phyloP scores from a whole-genome alignment of 2,113 vertebrate species.

The Oncorhynchus keta region DNA sequence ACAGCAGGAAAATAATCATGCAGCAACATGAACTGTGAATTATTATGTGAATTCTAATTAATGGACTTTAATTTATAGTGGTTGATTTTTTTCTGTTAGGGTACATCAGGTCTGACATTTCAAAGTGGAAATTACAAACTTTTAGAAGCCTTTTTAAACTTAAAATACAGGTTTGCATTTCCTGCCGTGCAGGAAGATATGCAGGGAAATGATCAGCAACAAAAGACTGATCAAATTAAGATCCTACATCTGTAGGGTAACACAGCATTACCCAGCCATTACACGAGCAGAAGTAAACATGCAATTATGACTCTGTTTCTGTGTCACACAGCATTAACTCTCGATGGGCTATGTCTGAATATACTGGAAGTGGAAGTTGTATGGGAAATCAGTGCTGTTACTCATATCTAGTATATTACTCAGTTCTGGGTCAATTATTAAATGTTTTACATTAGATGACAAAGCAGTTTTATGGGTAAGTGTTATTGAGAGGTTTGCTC shows the following conservation, averaged over 20 bases:
- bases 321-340: conserved; percentile 66
- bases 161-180: too few species aligned
- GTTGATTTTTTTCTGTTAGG: too few species aligned
- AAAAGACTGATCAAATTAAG: too few species aligned
- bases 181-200: too few species aligned
- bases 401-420: background rate
- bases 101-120: too few species aligned
- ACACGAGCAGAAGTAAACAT: conserved; percentile 54
- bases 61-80: too few species aligned
- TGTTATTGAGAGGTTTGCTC: background rate
- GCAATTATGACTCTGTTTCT: conserved; percentile 42
- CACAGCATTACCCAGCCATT: conserved; percentile 55
- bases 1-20: too few species aligned
- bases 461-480: background rate
- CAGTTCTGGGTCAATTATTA: background rate
- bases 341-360: conserved; percentile 49
- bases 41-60: too few species aligned
- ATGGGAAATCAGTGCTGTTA: conserved; percentile 33
- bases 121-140: too few species aligned
- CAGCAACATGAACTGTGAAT: too few species aligned
- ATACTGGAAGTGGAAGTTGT: conserved; percentile 41
- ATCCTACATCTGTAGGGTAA: conserved; percentile 18
- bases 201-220: too few species aligned
- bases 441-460: background rate
- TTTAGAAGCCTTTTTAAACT: too few species aligned